A percentile compares a stretch with the other conserved stretches of the same genome.
Evolutionary conservation across 2,113 vertebrate species (phyloP).

Genomic region (Arothron firmamentum): DNA sequence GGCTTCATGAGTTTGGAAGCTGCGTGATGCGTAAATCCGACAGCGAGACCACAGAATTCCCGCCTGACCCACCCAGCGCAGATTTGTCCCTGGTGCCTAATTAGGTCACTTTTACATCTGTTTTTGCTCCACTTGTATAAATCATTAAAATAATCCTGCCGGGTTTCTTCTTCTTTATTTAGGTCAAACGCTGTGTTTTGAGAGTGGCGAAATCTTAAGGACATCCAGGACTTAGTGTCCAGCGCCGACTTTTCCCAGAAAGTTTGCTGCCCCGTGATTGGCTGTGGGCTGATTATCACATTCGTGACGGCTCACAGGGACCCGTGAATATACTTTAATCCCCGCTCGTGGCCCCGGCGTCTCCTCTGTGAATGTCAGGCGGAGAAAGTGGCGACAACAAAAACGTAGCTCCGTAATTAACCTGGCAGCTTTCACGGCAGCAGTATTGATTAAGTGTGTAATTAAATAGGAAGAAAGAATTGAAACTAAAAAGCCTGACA

Average conservation of each 20-base stretch:
- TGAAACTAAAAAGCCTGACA: slow-evolving; percentile 7
- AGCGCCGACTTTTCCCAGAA: slow-evolving; percentile 16
- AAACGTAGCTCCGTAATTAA: slow-evolving; percentile 26
- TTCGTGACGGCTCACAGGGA: slow-evolving; percentile 26
- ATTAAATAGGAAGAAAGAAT: slow-evolving; percentile 18
- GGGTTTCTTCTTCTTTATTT: too few relatives aligned
- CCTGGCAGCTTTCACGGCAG: slow-evolving; percentile 1
- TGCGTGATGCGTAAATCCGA: too few relatives aligned
- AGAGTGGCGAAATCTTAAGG: not conserved
- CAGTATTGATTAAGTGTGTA: slow-evolving; percentile 12
- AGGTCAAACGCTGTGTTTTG: not conserved
- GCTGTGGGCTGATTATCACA: slow-evolving; percentile 8
- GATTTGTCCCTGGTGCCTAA: not conserved
- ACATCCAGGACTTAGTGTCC: slow-evolving; percentile 26
- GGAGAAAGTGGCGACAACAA: slow-evolving; percentile 25
- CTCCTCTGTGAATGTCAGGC: slow-evolving; percentile 13
- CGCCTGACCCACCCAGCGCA: not conserved
- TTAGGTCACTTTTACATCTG: not conserved
- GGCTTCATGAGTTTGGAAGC: too few relatives aligned
- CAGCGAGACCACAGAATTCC: not conserved
- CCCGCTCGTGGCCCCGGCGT: slow-evolving; percentile 20
- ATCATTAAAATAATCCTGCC: not conserved
- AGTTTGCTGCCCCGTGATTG: slow-evolving; percentile 13
- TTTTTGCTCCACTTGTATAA: not conserved
- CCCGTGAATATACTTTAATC: slow-evolving; percentile 37